Evolutionary conservation across 2,797 vertebrate species (phyloP), one percentile per base, ranked within the genome.

Genomic region (Myotis daubentonii): DNA sequence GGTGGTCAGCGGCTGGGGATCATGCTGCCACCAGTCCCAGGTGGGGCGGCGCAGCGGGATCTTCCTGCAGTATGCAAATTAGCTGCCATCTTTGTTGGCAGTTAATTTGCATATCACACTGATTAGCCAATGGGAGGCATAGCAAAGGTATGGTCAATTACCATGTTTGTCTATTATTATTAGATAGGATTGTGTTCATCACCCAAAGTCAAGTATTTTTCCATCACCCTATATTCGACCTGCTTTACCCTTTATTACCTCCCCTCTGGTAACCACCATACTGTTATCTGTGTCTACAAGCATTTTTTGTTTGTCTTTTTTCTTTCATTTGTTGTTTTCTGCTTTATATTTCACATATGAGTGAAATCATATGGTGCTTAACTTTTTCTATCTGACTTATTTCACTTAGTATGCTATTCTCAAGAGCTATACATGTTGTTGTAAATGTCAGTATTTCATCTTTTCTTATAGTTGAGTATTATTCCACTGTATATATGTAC

Each of bases 41-140:
- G 44, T 2, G 10, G 44, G 44, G 44, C 2, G 10, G 44, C 0
- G 44, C 44, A 44, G 44, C 8, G 10, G 10, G 44, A 44, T 44
- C 44, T 44, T 44, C 44, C 10, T 44, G 10, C 44, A 44, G 44
- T 44, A 44, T 44, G 44, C 10, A 44, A 11, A 44, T 44, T 44
- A 44, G 10, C 44, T 2, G 0, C 10, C 44, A 44, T 44, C 44
- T 44, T 44, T 44, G 44, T 44, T 44, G 44, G 44, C 0, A 0
- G 44, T 44, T 44, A 44, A 44, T 44, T 11, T 44, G 10, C 44
- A 44, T 44, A 44, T 44, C 44, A 44, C 0, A 2, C 44, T 44
- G 10, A 44, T 44, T 44, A 44, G 44, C 44, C 44, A 44, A 44
- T 44, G 44, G 10, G 44, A 44, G 44, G 44, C 2, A 2, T 11